A percentile compares a stretch with the other conserved stretches of the same genome.
phyloP scores from a whole-genome alignment of 2,797 vertebrate genomes.

The Rhinatrema bivittatum region DNA sequence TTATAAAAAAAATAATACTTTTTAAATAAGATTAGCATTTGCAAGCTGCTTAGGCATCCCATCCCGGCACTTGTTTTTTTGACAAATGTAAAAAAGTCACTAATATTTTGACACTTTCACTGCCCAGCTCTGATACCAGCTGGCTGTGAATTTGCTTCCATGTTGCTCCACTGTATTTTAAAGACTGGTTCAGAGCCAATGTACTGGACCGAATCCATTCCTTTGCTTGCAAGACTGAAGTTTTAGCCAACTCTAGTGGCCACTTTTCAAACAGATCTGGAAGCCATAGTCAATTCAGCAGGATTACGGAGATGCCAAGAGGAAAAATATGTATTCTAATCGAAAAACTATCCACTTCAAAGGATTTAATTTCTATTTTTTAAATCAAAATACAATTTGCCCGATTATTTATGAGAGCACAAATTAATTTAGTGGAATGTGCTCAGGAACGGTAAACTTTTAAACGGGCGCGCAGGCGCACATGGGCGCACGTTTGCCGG shows the following conservation, averaged over 20 bases:
- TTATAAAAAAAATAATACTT: too few species aligned
- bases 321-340: conserved; percentile 43
- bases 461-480: too few species aligned
- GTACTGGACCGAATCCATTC: conserved; percentile 80
- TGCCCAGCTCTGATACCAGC: conserved; percentile 83
- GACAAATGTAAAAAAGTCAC: conserved; percentile 76
- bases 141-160: conserved; percentile 82
- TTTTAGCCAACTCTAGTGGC: conserved; percentile 62
- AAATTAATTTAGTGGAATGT: too few species aligned
- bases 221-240: conserved; percentile 68
- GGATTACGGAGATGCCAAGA: conserved; percentile 41
- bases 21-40: conserved; percentile 54
- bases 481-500: too few species aligned
- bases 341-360: conserved; percentile 30
- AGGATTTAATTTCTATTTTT: conserved; percentile 25
- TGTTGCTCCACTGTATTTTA: conserved; percentile 73
- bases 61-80: conserved; percentile 66
- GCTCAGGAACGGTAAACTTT: too few species aligned
- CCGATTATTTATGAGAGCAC: conserved; percentile 14
- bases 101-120: conserved; percentile 75
- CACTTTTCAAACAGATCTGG: conserved; percentile 57
- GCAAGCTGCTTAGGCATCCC: conserved; percentile 66
- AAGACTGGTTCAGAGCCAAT: conserved; percentile 88
- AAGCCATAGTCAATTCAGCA: conserved; percentile 55
- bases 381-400: conserved; percentile 20